Evolutionary conservation across 2,113 vertebrate genomes (phyloP).

Genomic region (Catagonus wagneri): DNA sequence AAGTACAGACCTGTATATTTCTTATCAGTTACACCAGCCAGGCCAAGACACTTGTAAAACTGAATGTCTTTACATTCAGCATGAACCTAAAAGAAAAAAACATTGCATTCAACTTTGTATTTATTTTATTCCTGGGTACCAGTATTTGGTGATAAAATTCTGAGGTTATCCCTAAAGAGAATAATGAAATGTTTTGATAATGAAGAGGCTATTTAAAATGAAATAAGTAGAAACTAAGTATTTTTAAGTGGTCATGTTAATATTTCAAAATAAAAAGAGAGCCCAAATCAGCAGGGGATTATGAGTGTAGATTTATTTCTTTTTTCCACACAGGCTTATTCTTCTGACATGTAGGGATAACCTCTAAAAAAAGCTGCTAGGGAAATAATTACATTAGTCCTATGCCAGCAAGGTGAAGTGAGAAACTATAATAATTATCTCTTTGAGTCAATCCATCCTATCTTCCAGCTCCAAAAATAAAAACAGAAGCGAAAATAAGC

Average conservation of each 20-base stretch:
- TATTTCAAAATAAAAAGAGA: slow-evolving; percentile 25
- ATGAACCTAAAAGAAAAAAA: slow-evolving; percentile 10
- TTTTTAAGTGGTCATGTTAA: neutral
- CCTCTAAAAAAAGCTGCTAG: neutral
- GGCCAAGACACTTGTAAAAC: neutral
- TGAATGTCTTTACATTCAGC: neutral
- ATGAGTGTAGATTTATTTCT: neutral
- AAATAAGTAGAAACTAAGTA: slow-evolving; percentile 7
- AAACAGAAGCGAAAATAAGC: slow-evolving; percentile 31
- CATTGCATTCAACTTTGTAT: neutral
- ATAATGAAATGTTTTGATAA: neutral
- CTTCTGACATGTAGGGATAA: neutral
- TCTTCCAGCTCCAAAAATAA: neutral
- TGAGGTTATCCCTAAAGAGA: neutral
- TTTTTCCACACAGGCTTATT: neutral
- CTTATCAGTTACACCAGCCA: neutral
- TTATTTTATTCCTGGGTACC: neutral
- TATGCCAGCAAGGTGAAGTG: neutral
- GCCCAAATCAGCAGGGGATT: neutral
- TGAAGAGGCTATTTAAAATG: neutral
- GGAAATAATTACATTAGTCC: neutral
- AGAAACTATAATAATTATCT: slow-evolving; percentile 18
- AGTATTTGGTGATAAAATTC: neutral
- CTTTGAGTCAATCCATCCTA: neutral
- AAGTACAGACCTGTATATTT: neutral